Percentiles rank a stretch among this genome's conserved stretches.
Conservation (phyloP, 2,797 vertebrate genomes). For the Leucoraja ocellata region DNA sequence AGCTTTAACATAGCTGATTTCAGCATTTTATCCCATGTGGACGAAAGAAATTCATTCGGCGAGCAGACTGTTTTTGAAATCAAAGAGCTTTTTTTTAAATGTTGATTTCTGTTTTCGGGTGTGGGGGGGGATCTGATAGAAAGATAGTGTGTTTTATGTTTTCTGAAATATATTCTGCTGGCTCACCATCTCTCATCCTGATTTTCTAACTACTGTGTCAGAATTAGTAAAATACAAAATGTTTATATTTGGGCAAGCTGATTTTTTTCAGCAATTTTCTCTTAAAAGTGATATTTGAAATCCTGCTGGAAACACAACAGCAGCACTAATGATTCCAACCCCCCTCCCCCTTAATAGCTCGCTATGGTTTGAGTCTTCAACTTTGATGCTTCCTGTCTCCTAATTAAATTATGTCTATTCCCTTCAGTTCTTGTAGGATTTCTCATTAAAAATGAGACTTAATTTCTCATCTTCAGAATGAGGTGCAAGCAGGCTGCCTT, state of each 20-base stretch:
- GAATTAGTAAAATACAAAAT: background rate
- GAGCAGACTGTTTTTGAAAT: too few relatives aligned
- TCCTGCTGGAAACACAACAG: background rate
- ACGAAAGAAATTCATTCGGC: too few relatives aligned
- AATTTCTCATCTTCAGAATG: background rate
- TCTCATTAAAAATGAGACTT: background rate
- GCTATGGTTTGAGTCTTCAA: background rate
- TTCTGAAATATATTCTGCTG: background rate
- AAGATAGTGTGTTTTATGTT: background rate
- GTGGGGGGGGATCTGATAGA: background rate
- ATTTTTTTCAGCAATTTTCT: background rate
- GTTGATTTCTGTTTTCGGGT: background rate
- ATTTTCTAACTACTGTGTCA: background rate
- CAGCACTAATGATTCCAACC: background rate
- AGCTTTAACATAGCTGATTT: too few relatives aligned
- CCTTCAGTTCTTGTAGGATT: background rate
- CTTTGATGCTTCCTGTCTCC: background rate
- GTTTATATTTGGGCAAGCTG: background rate
- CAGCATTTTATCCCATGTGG: too few relatives aligned
- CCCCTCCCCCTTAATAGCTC: background rate
- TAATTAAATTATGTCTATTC: conserved; percentile 1
- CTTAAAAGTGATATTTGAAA: background rate
- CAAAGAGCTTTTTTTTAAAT: too few relatives aligned
- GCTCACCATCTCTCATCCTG: background rate
- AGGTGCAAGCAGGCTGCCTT: too few relatives aligned